A percentile compares a stretch with the other conserved stretches of the same genome.
phyloP scores from a whole-genome alignment of 1,140 invertebrate genomes.

The Heliconius congener region DNA sequence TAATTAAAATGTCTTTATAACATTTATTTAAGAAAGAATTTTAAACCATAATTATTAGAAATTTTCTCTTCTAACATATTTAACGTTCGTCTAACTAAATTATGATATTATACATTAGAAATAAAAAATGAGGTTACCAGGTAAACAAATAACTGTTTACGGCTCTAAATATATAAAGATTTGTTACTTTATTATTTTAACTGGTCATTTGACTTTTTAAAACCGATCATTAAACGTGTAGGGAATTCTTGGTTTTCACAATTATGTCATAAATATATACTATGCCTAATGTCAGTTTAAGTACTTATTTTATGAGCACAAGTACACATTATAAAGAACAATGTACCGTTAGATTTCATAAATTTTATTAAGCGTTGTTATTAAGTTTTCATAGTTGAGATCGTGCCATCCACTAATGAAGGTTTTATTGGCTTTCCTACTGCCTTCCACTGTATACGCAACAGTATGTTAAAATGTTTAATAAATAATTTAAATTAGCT shows the following conservation, averaged over 20 bases:
- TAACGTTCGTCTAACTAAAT: not conserved
- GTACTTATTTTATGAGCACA: slow-evolving; percentile 18
- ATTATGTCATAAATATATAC: slow-evolving; percentile 3
- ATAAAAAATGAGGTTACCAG: slow-evolving; percentile 13
- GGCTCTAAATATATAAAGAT: not conserved
- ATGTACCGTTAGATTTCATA: slow-evolving; percentile 29
- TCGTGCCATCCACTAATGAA: slow-evolving; percentile 14
- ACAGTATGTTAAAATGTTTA: not conserved
- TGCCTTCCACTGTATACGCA: not conserved
- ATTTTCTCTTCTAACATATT: not conserved
- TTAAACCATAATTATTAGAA: not conserved
- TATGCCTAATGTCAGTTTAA: slow-evolving; percentile 5
- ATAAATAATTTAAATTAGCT: not conserved
- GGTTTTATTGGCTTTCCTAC: slow-evolving; percentile 8
- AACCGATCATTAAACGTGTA: not conserved
- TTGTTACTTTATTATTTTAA: slow-evolving; percentile 1
- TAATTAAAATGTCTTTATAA: too few species aligned
- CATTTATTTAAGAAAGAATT: not conserved
- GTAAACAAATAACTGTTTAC: slow-evolving; percentile 19
- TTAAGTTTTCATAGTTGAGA: slow-evolving; percentile 24
- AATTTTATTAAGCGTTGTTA: slow-evolving; percentile 27
- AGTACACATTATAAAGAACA: slow-evolving; percentile 23
- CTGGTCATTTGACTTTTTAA: not conserved
- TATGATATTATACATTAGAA: not conserved
- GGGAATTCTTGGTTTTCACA: not conserved